Evolutionary conservation across 92 coral and sea anemone species (phyloP), one percentile per base, ranked within the genome.

Genomic region (Bergia puertoricense): DNA sequence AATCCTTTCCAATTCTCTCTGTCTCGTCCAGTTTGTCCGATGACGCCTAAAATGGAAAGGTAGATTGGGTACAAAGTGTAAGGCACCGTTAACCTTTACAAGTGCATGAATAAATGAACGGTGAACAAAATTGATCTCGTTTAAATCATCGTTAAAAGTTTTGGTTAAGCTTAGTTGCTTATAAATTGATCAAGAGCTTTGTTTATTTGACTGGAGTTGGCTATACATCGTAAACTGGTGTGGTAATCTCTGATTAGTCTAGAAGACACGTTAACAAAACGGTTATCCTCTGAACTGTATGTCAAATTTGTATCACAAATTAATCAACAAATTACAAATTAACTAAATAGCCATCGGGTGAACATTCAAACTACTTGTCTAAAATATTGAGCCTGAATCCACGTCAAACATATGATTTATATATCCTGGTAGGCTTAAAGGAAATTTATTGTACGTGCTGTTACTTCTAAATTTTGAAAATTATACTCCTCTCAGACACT

Each of bases 1-100:
- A 37, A 96, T 93, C 76, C 91, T 91, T 81, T 96, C 92, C 67
- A 90, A 89, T 69, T 66, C 94, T 86, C 98, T 93, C 39, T 92
- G 94, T 74, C 98, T 82, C 51, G 91, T 88, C 13, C 90, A 51
- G 85, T 81, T 93, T 56, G 93, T 36, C 69, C 92, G 91, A 83
- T 96, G 98, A 77, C 93, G 88, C 65, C 98, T 96, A 76, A 39
- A 69, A 84, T 11, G 42, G 0, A 15, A 51, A 80, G 8, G 38
- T 16, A 1, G 13, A 41, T 37, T 4, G 56, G 76, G 9, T 18
- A 6, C 39, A 40, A 74, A 46, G 9, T 15, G 41, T 22, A 18
- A 62, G 8, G 23, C 69, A 48, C 8, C 54, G 54, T 48, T 48
- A 48, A 48, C 54, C 8, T 8, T 48, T 8, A 48, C 54, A 4